Evolutionary conservation across 2,113 vertebrate genomes (phyloP).

Genomic region (Gymnobelideus leadbeateri): DNA sequence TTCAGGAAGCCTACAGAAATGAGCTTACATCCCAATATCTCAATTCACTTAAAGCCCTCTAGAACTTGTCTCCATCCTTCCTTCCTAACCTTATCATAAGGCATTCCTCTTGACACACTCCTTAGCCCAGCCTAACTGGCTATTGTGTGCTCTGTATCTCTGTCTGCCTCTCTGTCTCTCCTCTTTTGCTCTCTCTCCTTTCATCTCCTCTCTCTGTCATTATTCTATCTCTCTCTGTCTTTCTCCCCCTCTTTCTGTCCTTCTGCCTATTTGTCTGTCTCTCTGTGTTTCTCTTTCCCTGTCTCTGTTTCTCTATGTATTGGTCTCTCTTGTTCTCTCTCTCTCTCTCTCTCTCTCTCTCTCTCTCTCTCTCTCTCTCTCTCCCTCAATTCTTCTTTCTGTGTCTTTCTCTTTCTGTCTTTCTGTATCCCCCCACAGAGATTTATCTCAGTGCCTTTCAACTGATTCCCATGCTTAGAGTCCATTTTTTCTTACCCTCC

Average conservation of each 20-base stretch:
- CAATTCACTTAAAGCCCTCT: not conserved
- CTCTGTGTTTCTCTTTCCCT: not conserved
- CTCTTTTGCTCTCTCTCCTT: not conserved
- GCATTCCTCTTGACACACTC: not conserved
- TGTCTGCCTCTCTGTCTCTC: not conserved
- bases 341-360: not conserved
- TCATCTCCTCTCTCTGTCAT: no score
- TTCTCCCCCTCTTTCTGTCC: no score
- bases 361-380: not conserved
- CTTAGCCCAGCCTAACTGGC: not conserved
- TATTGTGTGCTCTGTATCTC: not conserved
- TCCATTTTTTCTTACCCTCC: not conserved
- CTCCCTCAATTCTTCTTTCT: not conserved
- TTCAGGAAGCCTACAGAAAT: not conserved
- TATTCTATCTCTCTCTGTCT: no score
- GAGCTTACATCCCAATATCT: not conserved
- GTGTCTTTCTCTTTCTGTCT: not conserved
- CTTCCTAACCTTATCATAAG: not conserved
- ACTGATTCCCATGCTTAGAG: not conserved
- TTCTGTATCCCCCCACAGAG: not conserved
- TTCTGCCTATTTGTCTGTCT: accelerated
- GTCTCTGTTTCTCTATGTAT: no score
- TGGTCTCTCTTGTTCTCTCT: no score
- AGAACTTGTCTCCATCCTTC: not conserved
- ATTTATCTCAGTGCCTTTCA: not conserved